Base-by-base conservation (phyloP, 2,888 invertebrate genomes). In the Agonopterix subpropinquella region DNA sequence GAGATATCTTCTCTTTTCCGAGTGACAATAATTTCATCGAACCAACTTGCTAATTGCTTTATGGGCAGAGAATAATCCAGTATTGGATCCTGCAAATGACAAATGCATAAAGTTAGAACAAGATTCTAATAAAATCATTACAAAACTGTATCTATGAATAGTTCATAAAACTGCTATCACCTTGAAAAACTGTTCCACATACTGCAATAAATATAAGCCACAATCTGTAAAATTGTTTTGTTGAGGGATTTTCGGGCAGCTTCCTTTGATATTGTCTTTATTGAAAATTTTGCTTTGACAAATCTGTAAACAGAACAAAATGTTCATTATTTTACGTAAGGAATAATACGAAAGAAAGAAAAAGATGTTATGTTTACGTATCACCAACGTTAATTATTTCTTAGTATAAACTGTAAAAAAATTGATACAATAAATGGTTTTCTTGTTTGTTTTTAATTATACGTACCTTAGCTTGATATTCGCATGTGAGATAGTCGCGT, bases 181-280 rank as follows among this genome's bases (percentile, higher is more conserved):
- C 90, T 93, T 92, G 79, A 98, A 98, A 86, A 99, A 98, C 53
- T 95, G 95, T 84, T 99, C 98, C 4, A 97, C 97, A 89, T 98
- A 99, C 77, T 99, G 98, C 48, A 99, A 87, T 52, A 99, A 89
- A 81, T 95, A 99, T 10, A 99, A 89, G 0, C 99, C 99, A 83
- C 99, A 99, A 78, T 99, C 99, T 41, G 95, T 96, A 73, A 94
- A 97, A 89, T 99, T 99, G 58, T 94, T 95, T 84, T 99, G 99
- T 74, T 98, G 98, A n/a, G 99, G 99, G 56, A 97, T 96, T 86
- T 95, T 95, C 0, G 96, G 96, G 67, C 93, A 93, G 57, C 93
- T 92, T 4, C 97, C 98, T 68, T 94, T 94, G 64, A 98, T 95
- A 43, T 93, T 94, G 62, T 94, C 92, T 74, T 95, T 96, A 57